A percentile compares a stretch with the other conserved stretches of the same genome.
phyloP scores from a whole-genome alignment of 2,888 invertebrate species.

The Papilio demoleus region DNA sequence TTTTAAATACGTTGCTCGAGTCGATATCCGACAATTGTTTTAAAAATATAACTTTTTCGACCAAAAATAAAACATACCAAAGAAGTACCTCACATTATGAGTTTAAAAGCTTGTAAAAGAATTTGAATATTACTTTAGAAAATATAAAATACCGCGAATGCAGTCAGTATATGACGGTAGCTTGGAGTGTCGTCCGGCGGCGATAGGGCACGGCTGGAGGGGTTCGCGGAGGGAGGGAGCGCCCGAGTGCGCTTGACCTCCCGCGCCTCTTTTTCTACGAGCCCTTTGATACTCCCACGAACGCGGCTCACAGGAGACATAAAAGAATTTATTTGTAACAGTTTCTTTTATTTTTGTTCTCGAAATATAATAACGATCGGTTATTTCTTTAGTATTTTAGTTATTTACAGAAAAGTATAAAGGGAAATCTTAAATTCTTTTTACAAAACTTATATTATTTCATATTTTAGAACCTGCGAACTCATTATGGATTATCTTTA shows the following conservation, averaged over 20 bases:
- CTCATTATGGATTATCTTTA: too few species aligned
- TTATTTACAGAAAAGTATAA: too few species aligned
- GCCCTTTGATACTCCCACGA: conserved; percentile 26
- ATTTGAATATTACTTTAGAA: not conserved
- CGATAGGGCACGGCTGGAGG: conserved; percentile 46
- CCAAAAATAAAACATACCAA: not conserved
- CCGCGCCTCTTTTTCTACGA: conserved; percentile 36
- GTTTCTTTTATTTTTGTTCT: too few species aligned
- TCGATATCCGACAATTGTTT: not conserved
- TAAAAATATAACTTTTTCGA: not conserved
- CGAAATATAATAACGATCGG: not conserved
- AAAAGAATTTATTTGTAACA: conserved; percentile 9
- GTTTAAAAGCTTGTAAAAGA: not conserved
- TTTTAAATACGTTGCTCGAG: not conserved
- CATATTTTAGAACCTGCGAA: too few species aligned
- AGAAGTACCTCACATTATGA: not conserved
- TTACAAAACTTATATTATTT: too few species aligned
- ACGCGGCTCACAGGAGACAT: not conserved
- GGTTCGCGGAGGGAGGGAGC: conserved; percentile 40
- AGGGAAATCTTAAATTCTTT: too few species aligned
- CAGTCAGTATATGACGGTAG: conserved; percentile 11
- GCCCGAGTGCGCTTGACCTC: conserved; percentile 45
- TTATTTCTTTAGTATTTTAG: not conserved
- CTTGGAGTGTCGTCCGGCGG: conserved; percentile 30
- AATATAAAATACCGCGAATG: not conserved